phyloP scores from a whole-genome alignment of 2,888 invertebrate species.

The Chaitophorus viminalis region DNA sequence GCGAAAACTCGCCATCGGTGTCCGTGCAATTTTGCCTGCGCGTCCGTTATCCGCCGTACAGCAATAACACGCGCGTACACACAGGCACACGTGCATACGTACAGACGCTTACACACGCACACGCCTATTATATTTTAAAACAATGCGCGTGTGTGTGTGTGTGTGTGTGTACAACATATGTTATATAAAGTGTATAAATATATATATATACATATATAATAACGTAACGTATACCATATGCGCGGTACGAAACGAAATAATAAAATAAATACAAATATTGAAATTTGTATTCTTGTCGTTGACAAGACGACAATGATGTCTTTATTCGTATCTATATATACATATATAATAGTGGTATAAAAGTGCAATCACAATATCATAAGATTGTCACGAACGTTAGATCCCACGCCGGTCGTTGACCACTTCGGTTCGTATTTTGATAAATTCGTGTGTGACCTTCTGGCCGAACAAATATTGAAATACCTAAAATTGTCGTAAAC shows the following conservation, averaged over 20 bases:
- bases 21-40: not conserved
- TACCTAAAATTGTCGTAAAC: not conserved
- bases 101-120: not conserved
- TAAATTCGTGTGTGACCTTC: constrained; percentile 48
- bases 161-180: constrained; percentile 42
- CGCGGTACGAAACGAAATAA: constrained; percentile 34
- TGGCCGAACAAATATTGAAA: not conserved
- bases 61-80: not conserved
- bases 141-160: constrained; percentile 23
- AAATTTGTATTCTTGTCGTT: constrained; percentile 61
- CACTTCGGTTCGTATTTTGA: constrained; percentile 55
- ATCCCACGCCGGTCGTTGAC: constrained; percentile 62
- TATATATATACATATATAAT: too few relatives aligned
- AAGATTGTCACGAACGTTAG: constrained; percentile 58
- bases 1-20: not conserved
- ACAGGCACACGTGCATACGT: too few relatives aligned
- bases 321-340: constrained; percentile 37
- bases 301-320: constrained; percentile 58
- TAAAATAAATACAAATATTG: constrained; percentile 36
- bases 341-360: constrained; percentile 38
- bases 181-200: not conserved
- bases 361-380: constrained; percentile 60
- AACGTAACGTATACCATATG: not conserved
- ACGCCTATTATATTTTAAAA: constrained; percentile 11
- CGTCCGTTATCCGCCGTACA: not conserved